Evolutionary conservation across 2,888 invertebrate genomes (phyloP).

Genomic region (Drosophila dives): DNA sequence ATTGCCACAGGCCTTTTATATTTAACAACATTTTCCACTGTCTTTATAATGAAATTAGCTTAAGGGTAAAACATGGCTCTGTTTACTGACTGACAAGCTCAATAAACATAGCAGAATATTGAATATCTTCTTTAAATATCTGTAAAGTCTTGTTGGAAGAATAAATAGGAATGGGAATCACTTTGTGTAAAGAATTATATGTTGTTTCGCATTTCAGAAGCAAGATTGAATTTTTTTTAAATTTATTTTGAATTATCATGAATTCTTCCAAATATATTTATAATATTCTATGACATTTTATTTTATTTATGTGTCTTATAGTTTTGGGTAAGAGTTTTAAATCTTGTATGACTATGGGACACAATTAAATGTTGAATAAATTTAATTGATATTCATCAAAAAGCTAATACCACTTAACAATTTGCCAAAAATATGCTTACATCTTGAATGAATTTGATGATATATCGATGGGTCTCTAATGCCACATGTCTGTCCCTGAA

Average conservation of each 20-base stretch:
- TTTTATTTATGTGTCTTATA: neutral
- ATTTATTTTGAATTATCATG: neutral
- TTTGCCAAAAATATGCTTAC: neutral
- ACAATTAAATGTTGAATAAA: neutral
- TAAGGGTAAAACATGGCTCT: neutral
- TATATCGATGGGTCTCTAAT: neutral
- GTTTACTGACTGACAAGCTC: neutral
- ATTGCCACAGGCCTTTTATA: neutral
- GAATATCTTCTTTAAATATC: neutral
- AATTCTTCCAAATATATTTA: neutral
- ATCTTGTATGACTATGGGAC: neutral
- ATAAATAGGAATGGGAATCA: too few species aligned
- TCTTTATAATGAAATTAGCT: neutral
- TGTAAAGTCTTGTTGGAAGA: too few species aligned
- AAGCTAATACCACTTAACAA: neutral
- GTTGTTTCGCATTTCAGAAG: neutral
- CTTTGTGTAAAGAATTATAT: too few species aligned
- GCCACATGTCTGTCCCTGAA: neutral
- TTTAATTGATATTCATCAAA: neutral
- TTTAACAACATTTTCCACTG: neutral
- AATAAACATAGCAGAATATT: neutral
- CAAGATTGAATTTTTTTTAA: neutral
- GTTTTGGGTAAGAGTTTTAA: neutral
- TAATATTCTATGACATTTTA: neutral
- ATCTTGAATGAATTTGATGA: neutral